Base-by-base conservation (phyloP, 1,140 invertebrate genomes). In the Centruroides sculpturatus region DNA sequence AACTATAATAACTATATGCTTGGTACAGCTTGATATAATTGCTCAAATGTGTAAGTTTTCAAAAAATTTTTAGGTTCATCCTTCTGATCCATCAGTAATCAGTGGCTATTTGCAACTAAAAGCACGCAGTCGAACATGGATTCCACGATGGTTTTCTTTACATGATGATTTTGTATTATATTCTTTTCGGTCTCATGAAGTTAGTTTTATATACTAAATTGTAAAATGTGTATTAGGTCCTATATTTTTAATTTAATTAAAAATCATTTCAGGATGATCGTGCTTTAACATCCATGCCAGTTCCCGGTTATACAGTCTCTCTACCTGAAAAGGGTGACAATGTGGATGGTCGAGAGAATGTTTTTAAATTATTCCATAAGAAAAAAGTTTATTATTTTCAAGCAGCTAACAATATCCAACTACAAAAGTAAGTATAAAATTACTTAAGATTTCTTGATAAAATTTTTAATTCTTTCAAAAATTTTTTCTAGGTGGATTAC, bases 91-190 rank as follows among this genome's bases (percentile, higher is more conserved):
- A 35, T 78, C 66, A 47, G 66, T 83, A 48, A 67, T 82, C 23
- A 77, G 77, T 57, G 80, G 82, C 13, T 82, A 80, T 68, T 71
- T 85, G 6, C 72, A 76, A 23, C 71, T 83, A 48, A 78, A 78
- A 60, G 80, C 81, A 35, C 77, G 79, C 58, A 77, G 79, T 0
- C 79, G 80, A 62, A 77, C 74, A 2, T 83, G 81, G 81, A 72
- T 70, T 23, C 74, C 73, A 64, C 69, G 81, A 61, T 83, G 80
- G 79, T 82, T 84, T 66, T 73, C 80, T 3, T 73, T 83, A 23
- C 79, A 81, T 58, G 66, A 72, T 6, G 80, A 83, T 63, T 84
- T 83, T 70, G 82, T 83, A 59, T 72, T 85, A 1, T 85, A 84
- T 62, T 80, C 78, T 0, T 85, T 82, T 65, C 78, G 78, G 60